Percentiles rank a stretch among this genome's conserved stretches.
Evolutionary conservation across 2,888 invertebrate genomes (phyloP).

Genomic region (Microchrysa polita): DNA sequence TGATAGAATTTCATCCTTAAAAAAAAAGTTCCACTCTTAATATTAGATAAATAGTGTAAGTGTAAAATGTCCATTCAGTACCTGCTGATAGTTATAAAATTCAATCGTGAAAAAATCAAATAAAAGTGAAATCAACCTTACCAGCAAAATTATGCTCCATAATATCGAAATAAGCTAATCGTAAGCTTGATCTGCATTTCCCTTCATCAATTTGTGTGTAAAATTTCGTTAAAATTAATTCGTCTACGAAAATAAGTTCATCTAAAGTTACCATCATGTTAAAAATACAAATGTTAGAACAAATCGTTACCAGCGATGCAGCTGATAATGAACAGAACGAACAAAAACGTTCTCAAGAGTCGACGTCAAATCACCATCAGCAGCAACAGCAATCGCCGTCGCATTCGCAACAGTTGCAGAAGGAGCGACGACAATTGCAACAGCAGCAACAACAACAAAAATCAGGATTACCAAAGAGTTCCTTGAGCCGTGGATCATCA

Average conservation of each 20-base stretch:
- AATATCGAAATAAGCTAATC: no score
- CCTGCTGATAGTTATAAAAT: no score
- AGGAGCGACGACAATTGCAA: slow-evolving; percentile 34
- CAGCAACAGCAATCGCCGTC: slow-evolving; percentile 20
- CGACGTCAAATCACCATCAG: not conserved
- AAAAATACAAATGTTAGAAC: slow-evolving; percentile 81
- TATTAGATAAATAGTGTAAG: no score
- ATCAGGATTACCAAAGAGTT: slow-evolving; percentile 46
- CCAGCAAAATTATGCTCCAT: no score
- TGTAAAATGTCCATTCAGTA: no score
- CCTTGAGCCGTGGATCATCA: slow-evolving; percentile 62
- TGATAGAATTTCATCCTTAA: no score
- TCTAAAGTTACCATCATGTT: slow-evolving; percentile 66
- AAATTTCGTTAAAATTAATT: slow-evolving; percentile 6
- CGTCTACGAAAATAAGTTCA: not conserved
- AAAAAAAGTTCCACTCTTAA: no score
- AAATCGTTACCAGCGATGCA: slow-evolving; percentile 74
- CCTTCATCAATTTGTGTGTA: no score
- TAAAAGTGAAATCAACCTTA: no score
- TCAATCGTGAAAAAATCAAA: no score
- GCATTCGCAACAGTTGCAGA: slow-evolving; percentile 42
- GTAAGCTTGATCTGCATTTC: no score
- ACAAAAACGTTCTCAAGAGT: not conserved
- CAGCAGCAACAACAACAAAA: slow-evolving; percentile 28
- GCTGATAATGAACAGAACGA: slow-evolving; percentile 51